Evolutionary conservation across 2,797 vertebrate species (phyloP).

Genomic region (Steatocranus sp.): DNA sequence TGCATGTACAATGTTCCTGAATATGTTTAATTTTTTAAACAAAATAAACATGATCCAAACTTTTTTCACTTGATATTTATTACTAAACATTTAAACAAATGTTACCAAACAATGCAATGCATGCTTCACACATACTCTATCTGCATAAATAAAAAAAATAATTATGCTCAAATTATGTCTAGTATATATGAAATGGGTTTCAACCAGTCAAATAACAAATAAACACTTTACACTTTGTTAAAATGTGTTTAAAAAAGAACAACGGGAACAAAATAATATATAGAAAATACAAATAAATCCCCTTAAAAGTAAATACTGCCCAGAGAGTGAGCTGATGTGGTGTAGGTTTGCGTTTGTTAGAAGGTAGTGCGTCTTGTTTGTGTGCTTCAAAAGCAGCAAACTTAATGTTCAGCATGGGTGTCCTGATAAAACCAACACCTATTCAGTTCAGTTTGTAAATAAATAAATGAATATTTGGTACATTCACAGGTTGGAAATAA

Average conservation of each 20-base stretch:
- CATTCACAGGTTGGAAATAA: not conserved
- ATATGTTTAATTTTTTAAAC: not conserved
- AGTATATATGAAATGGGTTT: not conserved
- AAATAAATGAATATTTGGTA: not conserved
- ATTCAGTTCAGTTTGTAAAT: not conserved
- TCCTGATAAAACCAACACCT: not conserved
- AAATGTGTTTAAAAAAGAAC: not conserved
- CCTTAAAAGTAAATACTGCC: not conserved
- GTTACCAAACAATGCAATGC: not conserved
- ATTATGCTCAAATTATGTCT: not conserved
- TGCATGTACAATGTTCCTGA: not conserved
- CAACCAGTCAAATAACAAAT: not conserved
- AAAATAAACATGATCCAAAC: not conserved
- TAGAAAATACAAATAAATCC: not conserved
- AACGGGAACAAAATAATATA: not conserved
- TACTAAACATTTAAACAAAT: not conserved
- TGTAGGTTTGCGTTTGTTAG: not conserved
- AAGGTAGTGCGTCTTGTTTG: not conserved
- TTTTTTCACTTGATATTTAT: not conserved
- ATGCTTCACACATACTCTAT: not conserved
- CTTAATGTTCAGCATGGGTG: not conserved
- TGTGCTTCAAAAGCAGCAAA: not conserved
- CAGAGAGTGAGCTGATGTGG: not conserved
- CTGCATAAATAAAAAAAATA: not conserved
- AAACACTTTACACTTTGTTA: not conserved